Conservation (phyloP, 1,140 invertebrate genomes). For the Cardiocondyla obscurior region DNA sequence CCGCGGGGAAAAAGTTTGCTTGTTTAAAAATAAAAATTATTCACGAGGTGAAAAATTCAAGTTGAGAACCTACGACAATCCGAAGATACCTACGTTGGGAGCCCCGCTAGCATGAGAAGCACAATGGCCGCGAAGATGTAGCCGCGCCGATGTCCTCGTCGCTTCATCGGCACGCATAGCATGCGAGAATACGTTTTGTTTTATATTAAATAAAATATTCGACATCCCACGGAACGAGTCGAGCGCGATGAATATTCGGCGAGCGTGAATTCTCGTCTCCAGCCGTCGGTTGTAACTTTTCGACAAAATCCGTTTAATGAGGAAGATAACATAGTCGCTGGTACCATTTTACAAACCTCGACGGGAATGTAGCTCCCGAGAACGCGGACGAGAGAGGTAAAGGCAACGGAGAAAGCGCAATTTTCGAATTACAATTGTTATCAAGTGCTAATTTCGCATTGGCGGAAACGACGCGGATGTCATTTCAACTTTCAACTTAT, state of each 20-base stretch:
- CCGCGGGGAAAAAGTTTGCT: background rate
- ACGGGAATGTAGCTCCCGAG: background rate
- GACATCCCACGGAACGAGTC: constrained; percentile 26
- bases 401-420: background rate
- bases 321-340: background rate
- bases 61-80: constrained; percentile 78
- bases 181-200: constrained; percentile 79
- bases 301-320: background rate
- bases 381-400: background rate
- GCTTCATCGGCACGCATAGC: constrained; percentile 78
- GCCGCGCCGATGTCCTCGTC: constrained; percentile 68
- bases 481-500: background rate
- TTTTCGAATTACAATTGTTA: background rate
- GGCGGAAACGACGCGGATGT: background rate
- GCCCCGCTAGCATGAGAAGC: constrained; percentile 73
- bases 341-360: background rate
- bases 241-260: constrained; percentile 66
- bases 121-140: constrained; percentile 69
- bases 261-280: constrained; percentile 49
- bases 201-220: constrained; percentile 84
- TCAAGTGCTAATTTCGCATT: background rate
- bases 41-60: background rate
- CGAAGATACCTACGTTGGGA: constrained; percentile 70
- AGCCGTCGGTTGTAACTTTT: background rate
- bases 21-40: background rate